Conservation (phyloP, 2,113 vertebrate species). For the Steatornis caripensis region DNA sequence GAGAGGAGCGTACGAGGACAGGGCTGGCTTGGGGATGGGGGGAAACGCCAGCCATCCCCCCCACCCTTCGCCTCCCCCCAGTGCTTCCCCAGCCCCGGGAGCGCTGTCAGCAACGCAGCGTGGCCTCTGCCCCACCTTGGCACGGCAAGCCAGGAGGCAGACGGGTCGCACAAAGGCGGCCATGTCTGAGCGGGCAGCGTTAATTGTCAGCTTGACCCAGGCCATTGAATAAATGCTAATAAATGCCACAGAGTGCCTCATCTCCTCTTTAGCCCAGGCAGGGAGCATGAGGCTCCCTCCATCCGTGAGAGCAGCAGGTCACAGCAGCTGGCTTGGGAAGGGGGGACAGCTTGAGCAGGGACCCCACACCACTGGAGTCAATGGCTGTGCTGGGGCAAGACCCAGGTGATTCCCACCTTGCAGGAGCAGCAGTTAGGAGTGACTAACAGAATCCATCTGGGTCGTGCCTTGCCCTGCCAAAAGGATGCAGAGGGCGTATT, state of each 20-base stretch:
- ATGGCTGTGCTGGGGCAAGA: not conserved
- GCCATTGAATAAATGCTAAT: conserved; percentile 14
- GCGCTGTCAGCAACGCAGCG: fast-evolving
- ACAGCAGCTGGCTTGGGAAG: fast-evolving
- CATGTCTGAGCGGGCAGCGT: not conserved
- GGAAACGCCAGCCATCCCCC: not conserved
- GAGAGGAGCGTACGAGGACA: fast-evolving
- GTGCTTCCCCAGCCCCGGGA: not conserved
- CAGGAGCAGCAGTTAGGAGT: not conserved
- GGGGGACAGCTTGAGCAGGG: not conserved
- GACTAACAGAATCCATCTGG: not conserved
- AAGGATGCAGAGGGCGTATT: not conserved
- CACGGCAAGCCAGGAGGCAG: not conserved
- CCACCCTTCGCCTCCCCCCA: too few species aligned
- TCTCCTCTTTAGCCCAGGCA: not conserved
- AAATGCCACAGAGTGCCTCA: not conserved
- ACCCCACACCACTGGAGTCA: not conserved
- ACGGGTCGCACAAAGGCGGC: not conserved
- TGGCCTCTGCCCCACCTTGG: not conserved
- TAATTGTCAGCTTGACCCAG: conserved; percentile 1
- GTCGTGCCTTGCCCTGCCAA: not conserved
- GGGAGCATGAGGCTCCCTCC: not conserved
- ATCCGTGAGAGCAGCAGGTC: not conserved
- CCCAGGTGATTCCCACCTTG: not conserved
- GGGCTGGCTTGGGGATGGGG: not conserved